Percentiles rank a stretch among this genome's conserved stretches.
These are phyloP conservation scores for Cassiopea andromeda DNA, from an alignment of 30 jellyfish, hydroid and myxozoan species.

Conservation along the genomic window DNA sequence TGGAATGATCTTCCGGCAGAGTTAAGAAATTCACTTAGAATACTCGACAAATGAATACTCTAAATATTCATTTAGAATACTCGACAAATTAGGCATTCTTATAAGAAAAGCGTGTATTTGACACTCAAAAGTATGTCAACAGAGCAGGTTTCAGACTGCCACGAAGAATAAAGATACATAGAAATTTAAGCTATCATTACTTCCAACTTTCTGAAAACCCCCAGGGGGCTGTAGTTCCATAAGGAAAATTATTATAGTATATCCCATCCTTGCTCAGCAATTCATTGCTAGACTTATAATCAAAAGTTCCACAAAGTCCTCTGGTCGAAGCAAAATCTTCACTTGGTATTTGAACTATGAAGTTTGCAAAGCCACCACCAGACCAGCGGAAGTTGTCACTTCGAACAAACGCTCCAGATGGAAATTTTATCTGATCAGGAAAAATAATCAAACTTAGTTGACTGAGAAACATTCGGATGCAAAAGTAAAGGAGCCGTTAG, in stretches of 20 bases:
- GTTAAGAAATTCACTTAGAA: too few species aligned
- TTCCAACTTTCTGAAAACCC: constrained; percentile 67
- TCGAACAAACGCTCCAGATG: constrained; percentile 55
- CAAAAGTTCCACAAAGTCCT: constrained; percentile 72
- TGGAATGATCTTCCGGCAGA: too few species aligned
- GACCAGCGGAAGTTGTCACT: not conserved
- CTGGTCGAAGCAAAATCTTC: constrained; percentile 39
- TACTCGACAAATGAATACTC: too few species aligned
- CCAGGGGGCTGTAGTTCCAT: constrained; percentile 10
- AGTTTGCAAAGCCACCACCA: constrained; percentile 25
- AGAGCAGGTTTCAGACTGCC: too few species aligned
- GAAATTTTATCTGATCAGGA: constrained; percentile 35
- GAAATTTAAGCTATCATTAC: not conserved
- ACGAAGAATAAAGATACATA: too few species aligned
- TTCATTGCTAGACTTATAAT: constrained; percentile 36
- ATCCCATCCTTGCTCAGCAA: constrained; percentile 46
- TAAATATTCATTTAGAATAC: too few species aligned
- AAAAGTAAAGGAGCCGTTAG: not conserved
- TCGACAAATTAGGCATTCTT: too few species aligned
- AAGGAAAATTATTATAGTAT: not conserved
- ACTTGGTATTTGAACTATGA: constrained; percentile 48
- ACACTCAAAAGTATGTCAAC: too few species aligned
- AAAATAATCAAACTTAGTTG: not conserved
- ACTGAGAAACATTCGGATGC: not conserved
- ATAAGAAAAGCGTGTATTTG: too few species aligned